phyloP scores from a whole-genome alignment of 2,888 invertebrate genomes.

The Ennomos fuscantarius region DNA sequence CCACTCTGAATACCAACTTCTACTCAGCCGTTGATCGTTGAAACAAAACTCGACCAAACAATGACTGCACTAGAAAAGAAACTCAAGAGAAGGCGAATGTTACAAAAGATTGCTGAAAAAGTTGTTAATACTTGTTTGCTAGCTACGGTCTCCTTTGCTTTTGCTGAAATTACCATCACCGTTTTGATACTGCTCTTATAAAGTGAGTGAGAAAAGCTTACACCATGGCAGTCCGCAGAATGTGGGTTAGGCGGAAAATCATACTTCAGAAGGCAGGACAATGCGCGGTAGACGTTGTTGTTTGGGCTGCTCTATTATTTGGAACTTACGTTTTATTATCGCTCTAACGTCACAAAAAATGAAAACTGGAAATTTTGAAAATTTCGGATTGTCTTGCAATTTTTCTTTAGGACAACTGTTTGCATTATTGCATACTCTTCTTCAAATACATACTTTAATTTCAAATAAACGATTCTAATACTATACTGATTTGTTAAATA shows the following conservation, averaged over 20 bases:
- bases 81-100: constrained; percentile 46
- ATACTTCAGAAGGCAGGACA: constrained; percentile 46
- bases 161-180: constrained; percentile 64
- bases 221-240: constrained; percentile 52
- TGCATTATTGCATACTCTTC: background rate
- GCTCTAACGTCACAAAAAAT: constrained; percentile 32
- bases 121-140: constrained; percentile 60
- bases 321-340: constrained; percentile 57
- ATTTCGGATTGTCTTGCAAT: background rate
- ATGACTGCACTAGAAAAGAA: constrained; percentile 60
- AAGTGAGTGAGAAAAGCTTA: background rate
- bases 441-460: background rate
- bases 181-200: constrained; percentile 58
- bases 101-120: constrained; percentile 58
- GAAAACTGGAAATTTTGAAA: background rate
- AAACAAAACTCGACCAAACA: too few relatives aligned
- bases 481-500: too few relatives aligned
- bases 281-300: constrained; percentile 48
- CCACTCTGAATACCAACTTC: too few relatives aligned
- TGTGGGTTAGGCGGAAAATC: constrained; percentile 53
- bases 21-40: too few relatives aligned
- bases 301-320: constrained; percentile 57
- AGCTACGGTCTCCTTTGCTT: constrained; percentile 63
- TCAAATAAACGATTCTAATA: too few relatives aligned
- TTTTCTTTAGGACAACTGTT: background rate